Percentiles rank a stretch among this genome's conserved stretches.
phyloP scores from a whole-genome alignment of 2,888 invertebrate genomes.

The Coecobrya sp. region DNA sequence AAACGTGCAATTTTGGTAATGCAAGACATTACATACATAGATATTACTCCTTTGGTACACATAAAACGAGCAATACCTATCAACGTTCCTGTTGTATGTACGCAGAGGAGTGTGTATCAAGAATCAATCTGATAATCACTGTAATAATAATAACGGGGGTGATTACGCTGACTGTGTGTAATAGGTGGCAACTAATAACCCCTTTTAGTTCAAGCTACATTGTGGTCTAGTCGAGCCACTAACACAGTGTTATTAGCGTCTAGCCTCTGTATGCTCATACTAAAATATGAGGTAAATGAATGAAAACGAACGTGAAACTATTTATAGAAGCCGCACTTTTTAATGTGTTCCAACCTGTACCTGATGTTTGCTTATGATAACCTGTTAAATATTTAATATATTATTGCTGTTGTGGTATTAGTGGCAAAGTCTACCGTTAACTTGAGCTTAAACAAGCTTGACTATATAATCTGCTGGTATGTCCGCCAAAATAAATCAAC shows the following conservation, averaged over 20 bases:
- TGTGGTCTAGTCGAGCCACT: background rate
- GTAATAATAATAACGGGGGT: slow-evolving; percentile 45
- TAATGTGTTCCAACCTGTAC: no score
- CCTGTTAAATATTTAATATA: no score
- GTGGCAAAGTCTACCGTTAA: no score
- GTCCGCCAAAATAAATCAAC: no score
- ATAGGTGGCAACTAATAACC: slow-evolving; percentile 50
- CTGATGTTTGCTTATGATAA: no score
- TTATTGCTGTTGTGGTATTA: no score
- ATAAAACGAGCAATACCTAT: background rate
- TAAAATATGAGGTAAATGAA: no score
- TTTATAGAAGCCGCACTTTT: no score
- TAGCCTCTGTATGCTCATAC: background rate
- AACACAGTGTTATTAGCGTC: background rate
- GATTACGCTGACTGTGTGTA: slow-evolving; percentile 36
- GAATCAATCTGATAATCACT: slow-evolving; percentile 67
- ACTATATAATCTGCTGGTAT: no score
- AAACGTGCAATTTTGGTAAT: slow-evolving; percentile 16
- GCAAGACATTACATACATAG: background rate
- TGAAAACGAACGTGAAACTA: no score
- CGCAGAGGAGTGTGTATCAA: background rate
- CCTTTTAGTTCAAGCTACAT: slow-evolving; percentile 25
- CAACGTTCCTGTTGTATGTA: background rate
- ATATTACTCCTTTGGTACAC: background rate
- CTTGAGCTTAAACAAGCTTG: no score